Base-by-base conservation (phyloP, 2,888 invertebrate species). In the Alviniconcha strummeri region DNA sequence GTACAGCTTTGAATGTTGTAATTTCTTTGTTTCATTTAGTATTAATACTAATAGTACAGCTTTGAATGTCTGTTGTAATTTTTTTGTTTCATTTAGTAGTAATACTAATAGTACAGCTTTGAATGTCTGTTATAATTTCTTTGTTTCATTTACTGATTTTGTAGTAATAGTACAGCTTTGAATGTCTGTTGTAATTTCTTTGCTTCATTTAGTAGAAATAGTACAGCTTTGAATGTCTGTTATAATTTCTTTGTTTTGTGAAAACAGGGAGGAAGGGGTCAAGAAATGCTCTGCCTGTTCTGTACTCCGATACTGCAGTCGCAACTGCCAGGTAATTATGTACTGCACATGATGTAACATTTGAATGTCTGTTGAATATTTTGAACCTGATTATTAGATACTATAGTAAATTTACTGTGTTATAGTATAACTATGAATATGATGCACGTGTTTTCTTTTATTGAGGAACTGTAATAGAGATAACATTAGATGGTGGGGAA, bases 261-360 rank as follows among this genome's bases (percentile, higher is more conserved):
- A 36, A 36, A 84, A 84, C 87, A 93, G 92, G 15, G 83, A 84
- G 76, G 85, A 86, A n/a, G 84, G 84, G 11, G 85, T 94, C 5
- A 91, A 91, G 85, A 91, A 97, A 94, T 98, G 98, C 94, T 96
- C 97, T 0, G 96, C 95, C 81, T 98, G 98, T 94, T 96, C 96
- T 83, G 96, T 96, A 91, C 96, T 97, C 0, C 95, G 96, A 93
- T 98, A 98, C 91, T 98, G 98, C 91, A 96, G 96, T 87, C 95
- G 95, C 81, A 93, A 93, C 69, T 98, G 98, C 93, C 98, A 98
- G 91, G 92, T 92, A 86, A 80, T 79, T 76, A 54, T 69, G 4
- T 54, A 69, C 9, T 71, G 52, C 11, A 54, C 54, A 36, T 60
- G 60, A n/a, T 19, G 8, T n/a, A 60, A 60, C n/a, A n/a, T 19